A percentile compares a stretch with the other conserved stretches of the same genome.
Conservation (phyloP, 2,797 vertebrate genomes). For the Periparus ater region DNA sequence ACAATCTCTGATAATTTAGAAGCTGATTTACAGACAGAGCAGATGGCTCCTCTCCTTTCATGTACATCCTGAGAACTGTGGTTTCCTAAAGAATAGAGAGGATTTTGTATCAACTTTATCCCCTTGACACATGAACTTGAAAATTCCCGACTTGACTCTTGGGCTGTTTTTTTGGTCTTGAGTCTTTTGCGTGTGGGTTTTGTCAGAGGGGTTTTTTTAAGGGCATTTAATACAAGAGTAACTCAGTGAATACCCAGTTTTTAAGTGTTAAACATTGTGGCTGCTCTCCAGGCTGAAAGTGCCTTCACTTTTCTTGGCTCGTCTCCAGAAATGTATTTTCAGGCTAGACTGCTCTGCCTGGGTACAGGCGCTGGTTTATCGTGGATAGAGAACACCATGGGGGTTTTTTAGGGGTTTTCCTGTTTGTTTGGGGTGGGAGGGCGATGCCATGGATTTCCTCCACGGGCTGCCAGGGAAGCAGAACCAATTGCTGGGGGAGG, state of each 20-base stretch:
- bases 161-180: background rate
- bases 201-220: background rate
- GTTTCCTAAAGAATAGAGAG: slow-evolving; percentile 51
- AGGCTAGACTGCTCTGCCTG: background rate
- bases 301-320: slow-evolving; percentile 50
- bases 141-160: background rate
- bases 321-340: slow-evolving; percentile 41
- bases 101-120: background rate
- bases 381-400: background rate
- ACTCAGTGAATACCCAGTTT: background rate
- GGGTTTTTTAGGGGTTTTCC: background rate
- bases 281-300: slow-evolving; percentile 58
- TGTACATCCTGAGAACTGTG: background rate
- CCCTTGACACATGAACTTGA: slow-evolving; percentile 12
- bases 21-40: slow-evolving; percentile 54
- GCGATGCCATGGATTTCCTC: background rate
- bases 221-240: background rate
- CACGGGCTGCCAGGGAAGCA: slow-evolving; percentile 42
- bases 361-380: background rate
- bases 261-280: slow-evolving; percentile 39
- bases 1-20: slow-evolving; percentile 20
- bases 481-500: slow-evolving; percentile 49
- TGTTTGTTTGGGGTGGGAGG: background rate
- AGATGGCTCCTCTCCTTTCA: slow-evolving; percentile 58
- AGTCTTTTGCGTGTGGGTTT: background rate